These are phyloP conservation scores for Lemur catta DNA, from an alignment of 2,797 vertebrate species.

Conservation along the genomic window DNA sequence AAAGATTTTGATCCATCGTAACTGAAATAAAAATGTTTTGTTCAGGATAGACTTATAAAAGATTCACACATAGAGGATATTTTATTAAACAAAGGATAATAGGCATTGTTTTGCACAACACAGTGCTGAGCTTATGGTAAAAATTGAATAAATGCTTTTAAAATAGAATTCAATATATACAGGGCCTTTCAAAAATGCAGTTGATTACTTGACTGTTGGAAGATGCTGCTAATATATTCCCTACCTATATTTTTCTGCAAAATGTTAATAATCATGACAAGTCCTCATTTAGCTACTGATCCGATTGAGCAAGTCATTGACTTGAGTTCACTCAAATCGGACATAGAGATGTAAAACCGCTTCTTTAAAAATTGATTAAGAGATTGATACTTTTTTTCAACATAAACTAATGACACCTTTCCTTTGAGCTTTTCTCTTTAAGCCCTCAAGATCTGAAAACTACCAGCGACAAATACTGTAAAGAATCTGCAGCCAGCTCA, in stretches of 20 bases:
- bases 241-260: not conserved
- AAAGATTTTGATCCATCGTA: not conserved
- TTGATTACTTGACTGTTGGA: not conserved
- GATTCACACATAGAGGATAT: not conserved
- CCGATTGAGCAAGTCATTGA: not conserved
- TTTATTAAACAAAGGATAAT: not conserved
- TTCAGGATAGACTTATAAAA: slow-evolving; percentile 23
- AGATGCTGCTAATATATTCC: not conserved
- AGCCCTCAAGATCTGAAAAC: slow-evolving; percentile 7
- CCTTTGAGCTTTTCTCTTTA: slow-evolving; percentile 34
- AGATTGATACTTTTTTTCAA: not conserved
- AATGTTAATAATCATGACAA: not conserved
- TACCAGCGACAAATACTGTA: not conserved
- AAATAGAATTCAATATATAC: not conserved
- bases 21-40: not conserved
- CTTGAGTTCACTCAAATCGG: not conserved
- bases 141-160: not conserved
- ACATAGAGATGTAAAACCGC: not conserved
- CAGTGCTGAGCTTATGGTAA: not conserved
- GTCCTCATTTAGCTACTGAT: not conserved
- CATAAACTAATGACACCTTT: not conserved
- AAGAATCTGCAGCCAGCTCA: slow-evolving; percentile 26
- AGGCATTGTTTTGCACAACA: not conserved
- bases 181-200: not conserved
- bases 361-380: slow-evolving; percentile 30